Conservation (phyloP, 2,888 invertebrate genomes). For the Athalia rosae region DNA sequence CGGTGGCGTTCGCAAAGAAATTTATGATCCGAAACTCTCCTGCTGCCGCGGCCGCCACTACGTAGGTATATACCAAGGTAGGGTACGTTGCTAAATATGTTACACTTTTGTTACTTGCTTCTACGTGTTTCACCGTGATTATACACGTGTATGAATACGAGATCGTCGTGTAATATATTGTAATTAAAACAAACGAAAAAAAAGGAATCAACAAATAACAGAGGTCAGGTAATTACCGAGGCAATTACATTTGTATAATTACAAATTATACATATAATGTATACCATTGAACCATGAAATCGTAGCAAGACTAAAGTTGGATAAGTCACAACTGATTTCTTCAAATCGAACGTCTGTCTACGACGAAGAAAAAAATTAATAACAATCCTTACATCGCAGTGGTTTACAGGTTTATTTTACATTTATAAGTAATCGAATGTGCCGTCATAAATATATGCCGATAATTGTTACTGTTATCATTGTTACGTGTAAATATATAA, state of each 20-base stretch:
- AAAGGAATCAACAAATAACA: not conserved
- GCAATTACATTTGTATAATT: too few relatives aligned
- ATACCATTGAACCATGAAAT: too few relatives aligned
- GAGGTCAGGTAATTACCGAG: not conserved
- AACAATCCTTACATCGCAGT: too few relatives aligned
- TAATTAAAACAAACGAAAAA: not conserved
- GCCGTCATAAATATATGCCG: too few relatives aligned
- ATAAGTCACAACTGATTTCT: too few relatives aligned
- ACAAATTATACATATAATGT: too few relatives aligned
- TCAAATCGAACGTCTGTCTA: too few relatives aligned
- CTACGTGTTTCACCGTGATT: not conserved
- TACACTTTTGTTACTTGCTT: conserved; percentile 6
- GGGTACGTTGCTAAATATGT: conserved; percentile 7
- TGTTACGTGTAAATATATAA: not conserved
- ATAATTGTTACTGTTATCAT: not conserved
- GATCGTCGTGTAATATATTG: not conserved
- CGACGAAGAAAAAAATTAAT: too few relatives aligned
- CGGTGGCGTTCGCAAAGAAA: conserved; percentile 9
- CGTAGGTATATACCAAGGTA: too few relatives aligned
- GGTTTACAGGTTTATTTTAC: too few relatives aligned
- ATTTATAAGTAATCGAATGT: too few relatives aligned
- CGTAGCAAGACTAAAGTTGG: too few relatives aligned
- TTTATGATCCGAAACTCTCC: conserved; percentile 25
- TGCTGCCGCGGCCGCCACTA: not conserved
- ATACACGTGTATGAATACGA: not conserved